A percentile compares a stretch with the other conserved stretches of the same genome.
phyloP scores from a whole-genome alignment of 2,888 invertebrate genomes.

The Dasypogon diadema region DNA sequence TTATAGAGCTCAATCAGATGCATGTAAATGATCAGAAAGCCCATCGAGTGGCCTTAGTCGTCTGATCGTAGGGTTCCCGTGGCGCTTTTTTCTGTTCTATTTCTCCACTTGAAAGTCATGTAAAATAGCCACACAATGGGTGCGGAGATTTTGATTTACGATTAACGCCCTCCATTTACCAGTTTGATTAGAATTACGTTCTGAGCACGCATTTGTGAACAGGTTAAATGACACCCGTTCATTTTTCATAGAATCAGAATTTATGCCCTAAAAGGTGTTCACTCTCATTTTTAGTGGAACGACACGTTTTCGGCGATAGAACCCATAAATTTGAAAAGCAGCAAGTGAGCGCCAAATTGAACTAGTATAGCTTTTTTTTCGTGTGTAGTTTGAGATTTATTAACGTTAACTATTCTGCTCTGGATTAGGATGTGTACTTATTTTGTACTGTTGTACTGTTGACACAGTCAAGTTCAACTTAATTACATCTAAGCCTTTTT shows the following conservation, averaged over 20 bases:
- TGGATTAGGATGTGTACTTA: no score
- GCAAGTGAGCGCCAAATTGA: no score
- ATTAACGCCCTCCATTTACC: background rate
- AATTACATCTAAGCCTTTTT: no score
- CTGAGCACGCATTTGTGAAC: background rate
- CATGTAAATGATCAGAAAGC: background rate
- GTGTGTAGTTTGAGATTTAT: no score
- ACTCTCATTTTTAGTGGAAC: background rate
- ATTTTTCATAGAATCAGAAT: background rate
- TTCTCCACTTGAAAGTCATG: background rate
- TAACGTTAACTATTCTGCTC: no score
- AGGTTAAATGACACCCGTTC: background rate
- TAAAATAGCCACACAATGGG: background rate
- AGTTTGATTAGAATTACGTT: background rate
- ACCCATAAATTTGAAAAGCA: background rate
- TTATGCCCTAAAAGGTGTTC: background rate
- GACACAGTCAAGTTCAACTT: no score
- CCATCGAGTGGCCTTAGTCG: background rate
- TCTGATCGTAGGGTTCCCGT: background rate
- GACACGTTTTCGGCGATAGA: background rate
- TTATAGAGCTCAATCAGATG: background rate
- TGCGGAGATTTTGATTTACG: slow-evolving; percentile 10
- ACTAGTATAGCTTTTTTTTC: no score
- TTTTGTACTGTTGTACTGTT: no score
- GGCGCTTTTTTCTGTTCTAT: background rate